Base-by-base conservation (phyloP, 1,140 invertebrate genomes). In the Paramacrobiotus metropolitanus region DNA sequence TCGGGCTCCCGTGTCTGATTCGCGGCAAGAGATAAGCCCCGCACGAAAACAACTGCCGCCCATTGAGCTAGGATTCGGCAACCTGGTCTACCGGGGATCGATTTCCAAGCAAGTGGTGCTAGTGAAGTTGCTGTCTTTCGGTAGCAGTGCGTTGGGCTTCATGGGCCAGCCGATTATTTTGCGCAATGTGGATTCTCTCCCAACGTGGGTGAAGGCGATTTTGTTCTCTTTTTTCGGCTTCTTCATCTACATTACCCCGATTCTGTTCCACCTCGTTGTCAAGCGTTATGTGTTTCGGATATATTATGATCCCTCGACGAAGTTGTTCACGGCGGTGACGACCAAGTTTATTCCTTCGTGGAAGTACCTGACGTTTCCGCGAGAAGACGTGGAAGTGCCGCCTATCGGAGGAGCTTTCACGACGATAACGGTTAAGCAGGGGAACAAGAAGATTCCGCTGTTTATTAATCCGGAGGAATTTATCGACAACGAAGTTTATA, bases 281-380 rank as follows among this genome's bases (percentile, higher is more conserved):
- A 89, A 83, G 67, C 86, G 85, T 72, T 94, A 93, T 77, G 81
- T 91, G 0, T 82, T 79, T 0, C 73, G 81, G 63, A 72, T 93
- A 1, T 75, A 81, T 62, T 89, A 86, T 67, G 76, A 87, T 70
- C 68, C 74, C 15, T 62, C 65, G 1, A 68, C 62, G 21, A 64
- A 65, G 2, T 31, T 60, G 1, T 71, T 71, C 63, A 71, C 68
- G 2, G 65, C 69, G 15, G 48, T 64, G 1, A 65, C 65, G 24
- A 65, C 61, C 34, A 64, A 62, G 4, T 69, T 71, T 31, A 67
- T 71, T 61, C 29, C 68, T 2, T 44, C 63, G 31, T 61, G 59
- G 24, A 67, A 64, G 59, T 21, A 66, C 18, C 9, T 9, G 4
- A 60, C 61, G 20, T 71, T 69, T 60, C 66, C 63, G 48, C 65